Evolutionary conservation across 1,140 invertebrate genomes (phyloP).

Genomic region (Drosophila watanabei): DNA sequence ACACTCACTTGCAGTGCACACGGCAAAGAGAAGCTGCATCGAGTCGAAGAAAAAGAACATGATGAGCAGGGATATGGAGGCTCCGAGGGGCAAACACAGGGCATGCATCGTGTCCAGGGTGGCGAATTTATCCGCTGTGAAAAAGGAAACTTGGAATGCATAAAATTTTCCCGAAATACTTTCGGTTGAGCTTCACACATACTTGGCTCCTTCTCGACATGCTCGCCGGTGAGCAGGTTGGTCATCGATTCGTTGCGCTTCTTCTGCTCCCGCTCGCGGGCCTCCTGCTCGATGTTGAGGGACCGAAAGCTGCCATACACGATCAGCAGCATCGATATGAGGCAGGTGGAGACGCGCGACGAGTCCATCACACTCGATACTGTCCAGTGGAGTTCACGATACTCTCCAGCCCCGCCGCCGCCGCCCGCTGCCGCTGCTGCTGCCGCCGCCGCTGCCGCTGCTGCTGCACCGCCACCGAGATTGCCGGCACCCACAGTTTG

Average conservation of each 20-base stretch:
- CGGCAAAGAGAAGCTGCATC: conserved; percentile 98
- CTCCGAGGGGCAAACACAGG: conserved; percentile 97
- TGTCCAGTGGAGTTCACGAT: conserved; percentile 91
- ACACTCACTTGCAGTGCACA: conserved; percentile 97
- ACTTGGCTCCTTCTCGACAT: conserved; percentile 83
- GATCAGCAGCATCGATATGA: conserved; percentile 98
- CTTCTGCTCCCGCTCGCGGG: conserved; percentile 93
- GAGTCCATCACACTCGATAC: conserved; percentile 97
- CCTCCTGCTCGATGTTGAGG: conserved; percentile 97
- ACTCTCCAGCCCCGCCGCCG: conserved; percentile 59
- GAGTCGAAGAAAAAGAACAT: conserved; percentile 99
- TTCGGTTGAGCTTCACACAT: conserved; percentile 32
- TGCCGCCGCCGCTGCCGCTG: conserved; percentile 44
- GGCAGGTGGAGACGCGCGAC: conserved; percentile 96
- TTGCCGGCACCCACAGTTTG: conserved; percentile 67
- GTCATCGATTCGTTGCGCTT: conserved; percentile 88
- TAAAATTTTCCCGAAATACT: conserved; percentile 9
- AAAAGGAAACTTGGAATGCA: conserved; percentile 29
- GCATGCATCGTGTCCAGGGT: conserved; percentile 99
- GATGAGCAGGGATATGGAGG: conserved; percentile 97
- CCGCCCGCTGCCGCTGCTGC: conserved; percentile 41
- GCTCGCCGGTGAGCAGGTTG: conserved; percentile 87
- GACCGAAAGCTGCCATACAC: conserved; percentile 98
- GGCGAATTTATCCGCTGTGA: conserved; percentile 81
- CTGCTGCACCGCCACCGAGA: conserved; percentile 64